These are phyloP conservation scores for Tetrao urogallus DNA, from an alignment of 2,113 vertebrate species.

Conservation along the genomic window DNA sequence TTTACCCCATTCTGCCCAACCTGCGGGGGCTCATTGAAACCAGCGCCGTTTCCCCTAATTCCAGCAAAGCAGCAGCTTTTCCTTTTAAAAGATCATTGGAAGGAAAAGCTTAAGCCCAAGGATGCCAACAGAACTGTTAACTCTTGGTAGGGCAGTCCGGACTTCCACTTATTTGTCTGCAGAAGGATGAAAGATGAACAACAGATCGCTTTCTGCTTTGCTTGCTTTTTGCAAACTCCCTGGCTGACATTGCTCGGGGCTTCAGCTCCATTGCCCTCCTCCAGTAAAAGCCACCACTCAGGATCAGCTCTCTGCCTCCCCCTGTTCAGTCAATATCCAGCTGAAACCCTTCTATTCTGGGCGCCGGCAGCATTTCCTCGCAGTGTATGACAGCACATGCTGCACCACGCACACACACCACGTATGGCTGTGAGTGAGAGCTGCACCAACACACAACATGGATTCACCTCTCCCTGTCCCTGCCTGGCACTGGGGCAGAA, in stretches of 20 bases:
- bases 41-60: slow-evolving; percentile 7
- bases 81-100: not conserved
- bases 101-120: slow-evolving; percentile 21
- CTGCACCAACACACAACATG: slow-evolving; percentile 39
- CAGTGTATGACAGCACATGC: slow-evolving; percentile 53
- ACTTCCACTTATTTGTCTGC: slow-evolving; percentile 19
- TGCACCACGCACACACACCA: slow-evolving; percentile 40
- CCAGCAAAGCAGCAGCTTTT: not conserved
- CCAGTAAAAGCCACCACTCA: not conserved
- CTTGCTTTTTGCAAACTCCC: not conserved
- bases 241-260: not conserved
- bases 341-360: slow-evolving; percentile 58
- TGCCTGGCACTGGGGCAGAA: not conserved
- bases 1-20: not conserved
- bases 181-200: not conserved
- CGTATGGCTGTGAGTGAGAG: slow-evolving; percentile 27
- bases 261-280: slow-evolving; percentile 15
- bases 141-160: not conserved
- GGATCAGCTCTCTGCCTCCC: slow-evolving; percentile 24
- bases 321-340: slow-evolving; percentile 57
- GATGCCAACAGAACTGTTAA: not conserved
- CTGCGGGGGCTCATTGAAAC: not conserved
- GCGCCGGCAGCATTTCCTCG: not conserved
- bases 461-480: slow-evolving; percentile 40
- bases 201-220: not conserved